Base-by-base conservation (phyloP, 2,888 invertebrate species). In the Spisula subtruncata region DNA sequence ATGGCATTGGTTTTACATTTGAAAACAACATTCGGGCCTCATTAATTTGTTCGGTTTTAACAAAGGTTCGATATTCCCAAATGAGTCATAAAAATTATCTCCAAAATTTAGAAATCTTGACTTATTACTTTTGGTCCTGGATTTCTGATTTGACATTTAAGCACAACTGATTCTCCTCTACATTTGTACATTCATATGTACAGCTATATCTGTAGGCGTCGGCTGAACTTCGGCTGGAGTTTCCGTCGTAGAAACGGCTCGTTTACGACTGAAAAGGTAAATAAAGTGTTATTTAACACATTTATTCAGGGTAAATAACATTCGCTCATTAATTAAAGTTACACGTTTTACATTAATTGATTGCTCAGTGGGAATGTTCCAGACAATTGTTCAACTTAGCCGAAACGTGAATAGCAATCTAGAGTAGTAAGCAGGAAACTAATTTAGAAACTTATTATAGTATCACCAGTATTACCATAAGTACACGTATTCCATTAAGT, bases 51-150 rank as follows among this genome's bases (percentile, higher is more conserved):
- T 41, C 41, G 41, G 41, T 41, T 41, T 41, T 8, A 5, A 41
- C 41, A 41, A 41, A 41, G 2, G 41, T 41, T n/a, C 51, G 14
- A 14, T 51, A 51, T 51, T 41, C 41, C 2, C 12, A 51, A 51
- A 51, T 51, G 14, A 51, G n/a, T n/a, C n/a, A n/a, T n/a, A n/a
- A n/a, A n/a, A n/a, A n/a, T n/a, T n/a, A n/a, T n/a, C 16, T 51
- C 51, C 8, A 25, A 10, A 25, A 25, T n/a, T n/a, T 25, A n/a
- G 60, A 25, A 56, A 10, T 29, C 32, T 20, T 20, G 25, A 90
- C 91, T 91, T 89, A 93, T 93, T 56, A 90, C 86, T 88, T 92
- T 93, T 41, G 93, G 92, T 60, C 93, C 93, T n/a, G 93, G 86
- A 81, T 93, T 88, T 54, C 75, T 81, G 14, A 93, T 91, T 32